Evolutionary conservation across 2,888 invertebrate genomes (phyloP).

Genomic region (Calliopum simillimum): DNA sequence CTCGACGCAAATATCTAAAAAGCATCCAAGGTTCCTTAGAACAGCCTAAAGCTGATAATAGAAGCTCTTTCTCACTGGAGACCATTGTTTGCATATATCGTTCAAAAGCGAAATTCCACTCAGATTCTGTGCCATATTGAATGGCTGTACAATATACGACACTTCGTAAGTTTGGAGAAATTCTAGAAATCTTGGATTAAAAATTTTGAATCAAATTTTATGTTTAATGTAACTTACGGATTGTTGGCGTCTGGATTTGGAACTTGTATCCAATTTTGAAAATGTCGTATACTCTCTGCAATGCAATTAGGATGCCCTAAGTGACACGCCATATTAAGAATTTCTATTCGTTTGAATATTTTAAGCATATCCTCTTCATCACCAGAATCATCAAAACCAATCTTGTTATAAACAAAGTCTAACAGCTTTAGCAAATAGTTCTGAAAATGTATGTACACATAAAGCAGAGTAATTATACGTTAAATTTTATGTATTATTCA

Average conservation of each 20-base stretch:
- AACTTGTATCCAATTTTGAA: slow-evolving; percentile 79
- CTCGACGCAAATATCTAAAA: slow-evolving; percentile 76
- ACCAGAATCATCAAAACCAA: slow-evolving; percentile 76
- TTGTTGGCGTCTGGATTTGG: slow-evolving; percentile 80
- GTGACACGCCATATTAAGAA: slow-evolving; percentile 80
- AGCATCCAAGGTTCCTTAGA: slow-evolving; percentile 86
- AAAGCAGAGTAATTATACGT: background rate
- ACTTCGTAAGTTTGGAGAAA: slow-evolving; percentile 84
- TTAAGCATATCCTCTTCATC: slow-evolving; percentile 71
- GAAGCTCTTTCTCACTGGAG: slow-evolving; percentile 83
- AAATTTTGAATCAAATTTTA: background rate
- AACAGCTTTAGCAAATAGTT: slow-evolving; percentile 77
- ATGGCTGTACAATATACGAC: slow-evolving; percentile 91
- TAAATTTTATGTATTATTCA: too few species aligned
- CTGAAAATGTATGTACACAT: slow-evolving; percentile 64
- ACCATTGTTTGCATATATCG: slow-evolving; percentile 80
- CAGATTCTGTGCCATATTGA: slow-evolving; percentile 81
- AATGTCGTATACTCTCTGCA: slow-evolving; percentile 77
- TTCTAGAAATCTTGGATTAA: slow-evolving; percentile 68
- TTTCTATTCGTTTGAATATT: slow-evolving; percentile 78
- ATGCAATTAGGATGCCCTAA: slow-evolving; percentile 81
- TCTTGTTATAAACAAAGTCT: slow-evolving; percentile 74
- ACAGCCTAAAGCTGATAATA: slow-evolving; percentile 85
- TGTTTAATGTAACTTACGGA: slow-evolving; percentile 71
- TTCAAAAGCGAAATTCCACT: slow-evolving; percentile 92